Conservation (phyloP, 2,888 invertebrate species). For the Temnothorax ravouxi region DNA sequence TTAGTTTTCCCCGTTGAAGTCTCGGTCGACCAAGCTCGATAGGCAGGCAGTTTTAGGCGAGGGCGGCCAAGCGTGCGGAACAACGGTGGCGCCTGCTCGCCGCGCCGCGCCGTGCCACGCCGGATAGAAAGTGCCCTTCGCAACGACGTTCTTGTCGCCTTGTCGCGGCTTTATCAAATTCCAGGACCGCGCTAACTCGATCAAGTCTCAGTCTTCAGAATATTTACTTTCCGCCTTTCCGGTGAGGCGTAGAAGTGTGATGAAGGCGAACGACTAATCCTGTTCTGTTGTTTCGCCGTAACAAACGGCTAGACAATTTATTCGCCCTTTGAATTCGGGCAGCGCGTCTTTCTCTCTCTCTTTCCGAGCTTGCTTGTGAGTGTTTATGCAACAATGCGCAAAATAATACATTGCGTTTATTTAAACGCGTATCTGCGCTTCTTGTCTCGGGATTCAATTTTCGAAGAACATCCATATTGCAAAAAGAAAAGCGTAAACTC, state of each 20-base stretch:
- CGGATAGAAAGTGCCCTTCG: constrained; percentile 62
- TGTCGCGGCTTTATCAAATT: constrained; percentile 79
- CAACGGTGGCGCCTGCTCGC: constrained; percentile 39
- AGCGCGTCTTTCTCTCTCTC: neutral
- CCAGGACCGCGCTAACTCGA: constrained; percentile 74
- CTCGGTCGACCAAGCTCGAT: constrained; percentile 70
- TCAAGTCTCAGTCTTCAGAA: constrained; percentile 72
- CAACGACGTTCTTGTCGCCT: constrained; percentile 70
- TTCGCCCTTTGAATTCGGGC: constrained; percentile 16
- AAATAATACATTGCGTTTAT: constrained; percentile 12
- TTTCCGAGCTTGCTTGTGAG: neutral
- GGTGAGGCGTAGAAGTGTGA: constrained; percentile 19
- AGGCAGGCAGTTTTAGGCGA: constrained; percentile 71
- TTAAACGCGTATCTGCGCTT: neutral
- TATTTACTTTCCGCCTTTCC: constrained; percentile 70
- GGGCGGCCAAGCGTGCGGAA: constrained; percentile 63
- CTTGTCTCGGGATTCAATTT: neutral
- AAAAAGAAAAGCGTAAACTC: neutral
- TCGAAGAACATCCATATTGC: neutral
- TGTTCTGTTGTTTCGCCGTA: constrained; percentile 29
- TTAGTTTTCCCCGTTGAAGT: constrained; percentile 79
- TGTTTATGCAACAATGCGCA: neutral
- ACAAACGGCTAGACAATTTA: constrained; percentile 27
- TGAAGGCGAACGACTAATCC: constrained; percentile 38
- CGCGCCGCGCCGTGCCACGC: neutral